Percentiles rank a stretch among this genome's conserved stretches.
These are phyloP conservation scores for Enteromius mattozi DNA, from an alignment of 2,797 vertebrate species.

Conservation along the genomic window DNA sequence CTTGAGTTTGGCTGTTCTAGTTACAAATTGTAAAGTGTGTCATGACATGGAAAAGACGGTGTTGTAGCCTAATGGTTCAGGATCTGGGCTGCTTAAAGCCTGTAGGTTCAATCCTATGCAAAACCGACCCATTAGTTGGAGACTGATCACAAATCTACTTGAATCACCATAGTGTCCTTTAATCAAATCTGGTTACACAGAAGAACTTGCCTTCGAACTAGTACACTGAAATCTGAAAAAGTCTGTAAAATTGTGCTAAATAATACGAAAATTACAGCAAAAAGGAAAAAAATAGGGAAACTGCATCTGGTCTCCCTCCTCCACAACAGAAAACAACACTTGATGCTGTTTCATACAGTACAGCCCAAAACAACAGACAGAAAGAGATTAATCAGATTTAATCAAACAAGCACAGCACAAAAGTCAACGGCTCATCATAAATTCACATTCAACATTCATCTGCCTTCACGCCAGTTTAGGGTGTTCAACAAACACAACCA, in stretches of 20 bases:
- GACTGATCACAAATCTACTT: not conserved
- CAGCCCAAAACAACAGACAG: not conserved
- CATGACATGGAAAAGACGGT: not conserved
- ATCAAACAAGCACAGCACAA: slow-evolving; percentile 3
- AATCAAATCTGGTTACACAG: not conserved
- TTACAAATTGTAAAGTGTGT: not conserved
- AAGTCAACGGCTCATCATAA: not conserved
- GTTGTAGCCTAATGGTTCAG: not conserved
- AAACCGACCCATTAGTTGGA: not conserved
- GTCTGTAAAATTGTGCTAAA: not conserved
- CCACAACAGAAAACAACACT: not conserved
- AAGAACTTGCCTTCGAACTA: not conserved
- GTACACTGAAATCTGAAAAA: not conserved
- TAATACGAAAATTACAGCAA: not conserved
- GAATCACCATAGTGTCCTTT: not conserved
- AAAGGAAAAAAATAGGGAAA: not conserved
- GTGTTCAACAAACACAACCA: slow-evolving; percentile 37
- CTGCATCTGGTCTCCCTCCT: not conserved
- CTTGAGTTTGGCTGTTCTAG: not conserved
- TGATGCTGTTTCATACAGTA: not conserved
- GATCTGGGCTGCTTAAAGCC: not conserved
- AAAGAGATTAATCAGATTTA: not conserved
- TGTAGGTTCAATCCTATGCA: not conserved
- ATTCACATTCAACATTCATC: slow-evolving; percentile 18
- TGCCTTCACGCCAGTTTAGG: not conserved